Evolutionary conservation across 2,888 invertebrate species (phyloP).

Genomic region (Meandrusa payeni): DNA sequence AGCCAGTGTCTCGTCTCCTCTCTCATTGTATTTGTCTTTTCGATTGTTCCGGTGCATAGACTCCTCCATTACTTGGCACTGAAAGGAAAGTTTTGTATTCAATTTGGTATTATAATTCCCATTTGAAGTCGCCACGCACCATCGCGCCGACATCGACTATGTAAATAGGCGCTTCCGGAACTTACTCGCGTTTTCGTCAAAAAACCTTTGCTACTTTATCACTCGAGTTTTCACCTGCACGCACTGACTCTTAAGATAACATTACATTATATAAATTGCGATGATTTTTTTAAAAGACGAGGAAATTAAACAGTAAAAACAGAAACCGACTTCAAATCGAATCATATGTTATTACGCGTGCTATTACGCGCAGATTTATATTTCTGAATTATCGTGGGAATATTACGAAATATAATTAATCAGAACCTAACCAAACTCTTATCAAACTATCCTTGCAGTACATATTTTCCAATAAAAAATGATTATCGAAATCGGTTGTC

Average conservation of each 20-base stretch:
- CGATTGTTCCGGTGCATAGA: slow-evolving; percentile 80
- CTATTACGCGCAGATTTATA: too few species aligned
- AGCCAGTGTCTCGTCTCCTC: slow-evolving; percentile 71
- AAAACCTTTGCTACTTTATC: slow-evolving; percentile 58
- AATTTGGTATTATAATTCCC: slow-evolving; percentile 82
- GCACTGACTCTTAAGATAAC: slow-evolving; percentile 12
- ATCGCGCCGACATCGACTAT: slow-evolving; percentile 79
- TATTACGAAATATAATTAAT: too few species aligned
- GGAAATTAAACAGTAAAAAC: too few species aligned
- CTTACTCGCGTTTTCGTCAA: slow-evolving; percentile 69
- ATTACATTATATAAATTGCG: too few species aligned
- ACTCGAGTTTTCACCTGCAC: slow-evolving; percentile 42
- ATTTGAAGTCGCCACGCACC: slow-evolving; percentile 81
- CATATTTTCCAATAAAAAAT: too few species aligned
- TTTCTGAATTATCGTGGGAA: too few species aligned
- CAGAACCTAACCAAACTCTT: too few species aligned
- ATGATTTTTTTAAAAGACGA: too few species aligned
- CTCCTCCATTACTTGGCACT: slow-evolving; percentile 80
- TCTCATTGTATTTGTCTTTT: slow-evolving; percentile 78
- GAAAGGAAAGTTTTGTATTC: slow-evolving; percentile 83
- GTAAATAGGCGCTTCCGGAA: slow-evolving; percentile 78
- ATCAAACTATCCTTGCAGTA: too few species aligned
- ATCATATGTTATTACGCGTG: too few species aligned
- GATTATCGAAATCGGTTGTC: too few species aligned
- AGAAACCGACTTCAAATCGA: too few species aligned